Percentiles rank a stretch among this genome's conserved stretches.
phyloP scores from a whole-genome alignment of 2,113 vertebrate species.

The Cyprinodon brontotheroides region DNA sequence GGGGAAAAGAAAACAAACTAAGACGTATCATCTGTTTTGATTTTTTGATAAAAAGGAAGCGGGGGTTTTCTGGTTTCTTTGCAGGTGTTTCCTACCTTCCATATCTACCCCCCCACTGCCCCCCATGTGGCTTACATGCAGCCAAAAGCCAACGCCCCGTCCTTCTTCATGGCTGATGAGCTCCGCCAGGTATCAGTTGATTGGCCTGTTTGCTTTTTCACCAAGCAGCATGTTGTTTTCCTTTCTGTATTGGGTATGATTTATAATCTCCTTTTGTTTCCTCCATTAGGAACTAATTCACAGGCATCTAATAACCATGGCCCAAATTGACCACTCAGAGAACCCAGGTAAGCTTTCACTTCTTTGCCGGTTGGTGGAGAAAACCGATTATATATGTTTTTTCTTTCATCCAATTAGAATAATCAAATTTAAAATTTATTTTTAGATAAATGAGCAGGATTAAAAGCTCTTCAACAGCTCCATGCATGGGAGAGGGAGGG shows the following conservation, averaged over 20 bases:
- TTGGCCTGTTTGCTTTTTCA: neutral
- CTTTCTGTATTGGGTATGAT: neutral
- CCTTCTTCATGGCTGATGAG: slow-evolving; percentile 98
- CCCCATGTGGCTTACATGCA: slow-evolving; percentile 99
- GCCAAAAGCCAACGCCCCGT: slow-evolving; percentile 98
- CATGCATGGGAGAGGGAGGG: too few relatives aligned
- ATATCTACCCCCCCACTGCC: slow-evolving; percentile 96
- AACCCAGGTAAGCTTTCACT: slow-evolving; percentile 87
- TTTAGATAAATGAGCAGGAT: neutral
- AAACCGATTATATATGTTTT: neutral
- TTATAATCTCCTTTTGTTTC: slow-evolving; percentile 5
- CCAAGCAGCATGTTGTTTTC: neutral
- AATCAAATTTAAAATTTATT: neutral
- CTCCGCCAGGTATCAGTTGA: slow-evolving; percentile 89
- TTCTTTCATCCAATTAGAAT: neutral
- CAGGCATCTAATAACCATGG: slow-evolving; percentile 98
- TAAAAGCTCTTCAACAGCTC: neutral
- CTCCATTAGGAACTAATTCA: slow-evolving; percentile 92
- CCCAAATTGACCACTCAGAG: slow-evolving; percentile 97
- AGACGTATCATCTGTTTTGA: slow-evolving; percentile 36
- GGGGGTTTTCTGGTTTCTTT: slow-evolving; percentile 51
- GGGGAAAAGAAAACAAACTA: neutral
- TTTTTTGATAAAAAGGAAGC: slow-evolving; percentile 66
- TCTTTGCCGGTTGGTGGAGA: neutral
- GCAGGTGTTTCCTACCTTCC: slow-evolving; percentile 98